Base-by-base conservation (phyloP, 2,113 vertebrate genomes). In the Entomyzon cyanotis region DNA sequence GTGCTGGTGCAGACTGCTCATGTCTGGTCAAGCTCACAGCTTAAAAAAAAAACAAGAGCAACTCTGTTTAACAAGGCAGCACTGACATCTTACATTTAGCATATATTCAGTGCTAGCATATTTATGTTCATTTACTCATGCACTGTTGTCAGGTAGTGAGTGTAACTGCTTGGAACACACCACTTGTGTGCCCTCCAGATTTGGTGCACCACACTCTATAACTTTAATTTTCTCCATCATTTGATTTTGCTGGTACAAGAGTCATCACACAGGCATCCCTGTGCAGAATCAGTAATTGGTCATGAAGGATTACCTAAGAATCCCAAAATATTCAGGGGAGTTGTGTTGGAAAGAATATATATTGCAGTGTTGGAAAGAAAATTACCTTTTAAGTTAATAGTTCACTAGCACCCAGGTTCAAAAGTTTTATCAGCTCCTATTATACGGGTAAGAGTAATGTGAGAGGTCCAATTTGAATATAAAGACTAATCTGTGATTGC, bases 1-100 rank as follows among this genome's bases (percentile, higher is more conserved):
- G 99, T 94, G 98, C 98, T 93, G 99, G 99, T 97, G 99, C 99
- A 97, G 99, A 99, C 97, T 99, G 99, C 94, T 99, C 99, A 77
- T 99, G 99, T 97, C 99, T 99, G 85, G 98, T 99, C 98, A 99
- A 98, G 97, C 99, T 99, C 97, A 99, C 96, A 97, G 99, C 99
- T 99, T 98, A 98, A 81, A 73, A 42, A 73, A 47, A 97, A 98
- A 98, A 96, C 55, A 93, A 77, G 83, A 97, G 96, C 84, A 97
- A 90, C 82, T 97, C 97, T 97, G 94, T 98, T 98, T 95, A 97
- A 95, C 95, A 96, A 96, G 95, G 90, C 82, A 96, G 68, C 69
- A 94, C 44, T 94, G 86, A 95, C 93, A 97, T 87, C 69, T 94
- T 80, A 92, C 76, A 87, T 60, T 89, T 94, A 93, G 92, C 85